These are phyloP conservation scores for Dicrostonyx torquatus DNA, from an alignment of 2,797 vertebrate genomes.

Conservation along the genomic window DNA sequence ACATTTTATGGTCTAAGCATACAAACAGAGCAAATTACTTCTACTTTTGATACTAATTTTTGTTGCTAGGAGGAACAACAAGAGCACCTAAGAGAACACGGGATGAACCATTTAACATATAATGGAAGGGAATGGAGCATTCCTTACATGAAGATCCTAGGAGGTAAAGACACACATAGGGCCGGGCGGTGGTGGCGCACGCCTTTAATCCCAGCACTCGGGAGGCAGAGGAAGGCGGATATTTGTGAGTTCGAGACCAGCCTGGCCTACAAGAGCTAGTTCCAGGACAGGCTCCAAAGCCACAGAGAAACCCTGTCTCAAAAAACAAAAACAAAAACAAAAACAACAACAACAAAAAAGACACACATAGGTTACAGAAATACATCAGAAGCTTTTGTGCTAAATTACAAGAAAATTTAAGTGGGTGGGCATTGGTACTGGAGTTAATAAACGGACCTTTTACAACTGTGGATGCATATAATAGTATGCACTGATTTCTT, in stretches of 20 bases:
- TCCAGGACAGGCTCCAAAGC: too few relatives aligned
- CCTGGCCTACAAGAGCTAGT: too few relatives aligned
- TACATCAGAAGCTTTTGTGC: background rate
- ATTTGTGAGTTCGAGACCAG: too few relatives aligned
- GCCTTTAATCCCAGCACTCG: too few relatives aligned
- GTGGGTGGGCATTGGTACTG: background rate
- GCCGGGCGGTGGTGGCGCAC: too few relatives aligned
- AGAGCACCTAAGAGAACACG: background rate
- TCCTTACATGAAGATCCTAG: background rate
- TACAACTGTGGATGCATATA: background rate
- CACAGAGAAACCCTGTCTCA: too few relatives aligned
- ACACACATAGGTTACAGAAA: background rate
- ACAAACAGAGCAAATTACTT: background rate
- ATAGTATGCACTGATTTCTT: background rate
- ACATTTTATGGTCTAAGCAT: background rate
- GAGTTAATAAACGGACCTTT: background rate
- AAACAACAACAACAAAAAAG: too few relatives aligned
- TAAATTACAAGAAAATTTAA: slow-evolving; percentile 30
- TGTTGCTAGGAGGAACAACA: slow-evolving; percentile 40
- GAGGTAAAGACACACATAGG: background rate
- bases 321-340: too few relatives aligned
- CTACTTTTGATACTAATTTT: slow-evolving; percentile 25
- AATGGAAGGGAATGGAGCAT: background rate
- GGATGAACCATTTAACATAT: background rate
- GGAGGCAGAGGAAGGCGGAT: too few relatives aligned